Conservation (phyloP, 1,140 invertebrate species). For the Apis cerana region DNA sequence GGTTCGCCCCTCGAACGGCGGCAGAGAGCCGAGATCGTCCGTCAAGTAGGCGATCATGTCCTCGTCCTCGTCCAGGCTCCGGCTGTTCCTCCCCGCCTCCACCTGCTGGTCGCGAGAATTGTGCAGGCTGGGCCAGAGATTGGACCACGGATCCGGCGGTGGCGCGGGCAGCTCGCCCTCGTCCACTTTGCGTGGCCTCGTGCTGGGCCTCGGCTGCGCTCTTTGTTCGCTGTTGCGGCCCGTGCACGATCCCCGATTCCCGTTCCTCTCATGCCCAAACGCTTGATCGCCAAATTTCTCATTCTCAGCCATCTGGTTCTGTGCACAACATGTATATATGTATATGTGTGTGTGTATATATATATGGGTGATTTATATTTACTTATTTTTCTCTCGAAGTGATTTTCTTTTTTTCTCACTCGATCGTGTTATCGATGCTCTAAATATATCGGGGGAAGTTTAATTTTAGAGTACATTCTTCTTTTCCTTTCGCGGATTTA, state of each 20-base stretch:
- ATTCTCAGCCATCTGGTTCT: conserved; percentile 50
- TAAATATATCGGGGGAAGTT: background rate
- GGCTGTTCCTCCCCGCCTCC: background rate
- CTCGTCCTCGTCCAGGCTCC: conserved; percentile 51
- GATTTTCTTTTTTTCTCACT: background rate
- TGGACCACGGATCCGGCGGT: conserved; percentile 63
- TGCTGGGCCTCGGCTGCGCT: background rate
- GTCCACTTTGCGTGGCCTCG: conserved; percentile 42
- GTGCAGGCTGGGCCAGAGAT: background rate
- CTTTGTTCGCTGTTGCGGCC: conserved; percentile 20
- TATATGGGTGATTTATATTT: background rate
- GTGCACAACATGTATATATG: too few relatives aligned
- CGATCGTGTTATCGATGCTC: conserved; percentile 3
- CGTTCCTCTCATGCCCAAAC: background rate
- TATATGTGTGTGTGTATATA: too few relatives aligned
- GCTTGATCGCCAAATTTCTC: conserved; percentile 4
- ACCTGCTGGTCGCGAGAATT: background rate
- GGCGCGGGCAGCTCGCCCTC: conserved; percentile 65
- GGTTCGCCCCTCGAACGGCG: conserved; percentile 40
- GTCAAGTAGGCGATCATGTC: conserved; percentile 54
- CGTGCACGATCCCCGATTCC: conserved; percentile 2
- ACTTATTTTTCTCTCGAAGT: background rate
- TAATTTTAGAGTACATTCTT: conserved; percentile 28
- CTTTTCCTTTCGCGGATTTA: too few relatives aligned
- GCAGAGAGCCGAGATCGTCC: conserved; percentile 35